Percentiles rank a stretch among this genome's conserved stretches.
These are phyloP conservation scores for Tetraodon nigroviridis DNA, from an alignment of 2,113 vertebrate genomes.

Conservation along the genomic window DNA sequence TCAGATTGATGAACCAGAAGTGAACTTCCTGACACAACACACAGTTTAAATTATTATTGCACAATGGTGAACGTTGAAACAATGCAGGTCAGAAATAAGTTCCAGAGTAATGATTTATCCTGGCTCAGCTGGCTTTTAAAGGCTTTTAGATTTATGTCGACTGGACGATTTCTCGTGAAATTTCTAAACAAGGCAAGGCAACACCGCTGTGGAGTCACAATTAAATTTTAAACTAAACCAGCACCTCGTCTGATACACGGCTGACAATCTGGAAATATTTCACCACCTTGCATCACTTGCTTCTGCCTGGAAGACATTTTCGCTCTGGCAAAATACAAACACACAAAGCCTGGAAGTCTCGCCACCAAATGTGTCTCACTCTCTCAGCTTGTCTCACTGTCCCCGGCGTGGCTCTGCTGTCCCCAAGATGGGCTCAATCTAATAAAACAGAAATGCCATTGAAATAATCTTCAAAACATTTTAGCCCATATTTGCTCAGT, in stretches of 20 bases:
- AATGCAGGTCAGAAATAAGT: neutral
- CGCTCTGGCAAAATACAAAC: conserved; percentile 29
- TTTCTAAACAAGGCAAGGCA: neutral
- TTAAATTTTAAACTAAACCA: conserved; percentile 10
- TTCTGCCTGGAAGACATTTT: conserved; percentile 18
- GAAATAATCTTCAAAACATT: conserved; percentile 63
- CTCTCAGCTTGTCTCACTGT: conserved; percentile 9
- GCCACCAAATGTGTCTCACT: neutral
- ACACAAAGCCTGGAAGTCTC: conserved; percentile 1
- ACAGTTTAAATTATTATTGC: neutral
- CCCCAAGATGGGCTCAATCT: conserved; percentile 44
- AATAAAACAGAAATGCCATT: conserved; percentile 61
- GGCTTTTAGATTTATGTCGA: too few relatives aligned
- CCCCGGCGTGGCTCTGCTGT: neutral
- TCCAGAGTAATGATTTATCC: too few relatives aligned
- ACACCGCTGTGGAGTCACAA: neutral
- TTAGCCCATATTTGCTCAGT: conserved; percentile 31
- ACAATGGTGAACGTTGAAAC: neutral
- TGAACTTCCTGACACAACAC: neutral
- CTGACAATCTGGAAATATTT: conserved; percentile 15
- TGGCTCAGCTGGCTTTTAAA: too few relatives aligned
- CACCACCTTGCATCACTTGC: conserved; percentile 41
- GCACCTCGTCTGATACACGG: conserved; percentile 11
- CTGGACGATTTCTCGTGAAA: too few relatives aligned
- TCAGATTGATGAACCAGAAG: neutral